Conservation (phyloP, 2,888 invertebrate genomes). For the Griposia aprilina region DNA sequence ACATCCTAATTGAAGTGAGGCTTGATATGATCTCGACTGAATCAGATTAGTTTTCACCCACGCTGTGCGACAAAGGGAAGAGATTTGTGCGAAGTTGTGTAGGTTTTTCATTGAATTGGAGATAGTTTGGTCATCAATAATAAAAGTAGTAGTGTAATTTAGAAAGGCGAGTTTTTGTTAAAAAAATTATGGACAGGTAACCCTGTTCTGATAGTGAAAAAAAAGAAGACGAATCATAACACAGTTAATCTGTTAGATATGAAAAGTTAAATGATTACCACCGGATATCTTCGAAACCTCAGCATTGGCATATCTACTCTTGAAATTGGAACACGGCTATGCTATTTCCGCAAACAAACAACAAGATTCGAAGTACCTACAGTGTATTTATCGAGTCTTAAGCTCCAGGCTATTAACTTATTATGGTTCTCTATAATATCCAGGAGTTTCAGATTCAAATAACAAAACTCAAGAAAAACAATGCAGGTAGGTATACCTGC, state of each 20-base stretch:
- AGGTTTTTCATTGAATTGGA: constrained; percentile 33
- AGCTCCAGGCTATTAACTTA: not conserved
- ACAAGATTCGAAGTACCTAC: not conserved
- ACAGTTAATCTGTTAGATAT: not conserved
- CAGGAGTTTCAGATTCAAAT: not conserved
- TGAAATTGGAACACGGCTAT: not conserved
- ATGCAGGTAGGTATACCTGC: no score
- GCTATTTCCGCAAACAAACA: no score
- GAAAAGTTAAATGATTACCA: no score
- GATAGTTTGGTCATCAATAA: not conserved
- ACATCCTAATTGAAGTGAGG: constrained; percentile 53
- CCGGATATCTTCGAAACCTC: no score
- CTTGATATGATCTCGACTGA: constrained; percentile 50
- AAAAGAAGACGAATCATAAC: not conserved
- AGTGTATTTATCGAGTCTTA: not conserved
- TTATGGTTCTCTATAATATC: not conserved
- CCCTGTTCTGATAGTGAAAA: not conserved
- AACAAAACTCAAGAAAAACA: no score
- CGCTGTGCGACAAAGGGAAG: constrained; percentile 22
- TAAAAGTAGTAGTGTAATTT: not conserved
- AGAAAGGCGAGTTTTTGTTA: no score
- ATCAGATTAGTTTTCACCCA: constrained; percentile 54
- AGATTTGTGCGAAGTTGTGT: constrained; percentile 13
- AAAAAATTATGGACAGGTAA: not conserved
- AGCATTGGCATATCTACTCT: not conserved